Percentiles rank a stretch among this genome's conserved stretches.
Conservation (phyloP, 2,113 vertebrate species). For the Osmerus eperlanus region DNA sequence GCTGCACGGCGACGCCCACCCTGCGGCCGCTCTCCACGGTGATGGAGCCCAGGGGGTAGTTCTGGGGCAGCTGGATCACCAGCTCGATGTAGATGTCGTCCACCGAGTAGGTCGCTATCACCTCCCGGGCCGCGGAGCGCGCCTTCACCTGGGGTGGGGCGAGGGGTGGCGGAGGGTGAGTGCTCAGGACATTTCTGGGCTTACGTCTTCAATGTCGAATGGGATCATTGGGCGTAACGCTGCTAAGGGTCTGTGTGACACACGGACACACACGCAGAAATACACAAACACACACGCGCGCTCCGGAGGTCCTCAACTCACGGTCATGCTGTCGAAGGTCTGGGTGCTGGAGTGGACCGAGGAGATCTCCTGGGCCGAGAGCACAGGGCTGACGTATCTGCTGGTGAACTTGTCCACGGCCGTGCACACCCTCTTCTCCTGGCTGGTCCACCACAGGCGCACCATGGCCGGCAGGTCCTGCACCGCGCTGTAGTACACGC, state of each 20-base stretch:
- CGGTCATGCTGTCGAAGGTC: slow-evolving; percentile 92
- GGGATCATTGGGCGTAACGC: neutral
- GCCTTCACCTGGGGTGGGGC: slow-evolving; percentile 82
- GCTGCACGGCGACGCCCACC: slow-evolving; percentile 95
- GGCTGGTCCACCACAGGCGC: slow-evolving; percentile 95
- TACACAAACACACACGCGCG: neutral
- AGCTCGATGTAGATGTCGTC: slow-evolving; percentile 97
- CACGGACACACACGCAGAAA: neutral
- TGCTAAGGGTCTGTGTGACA: neutral
- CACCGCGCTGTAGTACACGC: slow-evolving; percentile 87
- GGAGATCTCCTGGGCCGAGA: slow-evolving; percentile 91
- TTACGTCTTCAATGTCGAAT: neutral
- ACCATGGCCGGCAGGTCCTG: slow-evolving; percentile 97
- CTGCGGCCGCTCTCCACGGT: slow-evolving; percentile 91
- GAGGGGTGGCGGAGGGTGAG: neutral
- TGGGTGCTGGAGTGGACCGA: slow-evolving; percentile 91
- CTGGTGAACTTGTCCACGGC: slow-evolving; percentile 92
- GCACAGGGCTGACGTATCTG: slow-evolving; percentile 86
- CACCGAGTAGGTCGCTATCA: slow-evolving; percentile 93
- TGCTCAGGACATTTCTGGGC: too few species aligned
- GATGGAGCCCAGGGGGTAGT: slow-evolving; percentile 91
- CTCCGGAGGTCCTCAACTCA: slow-evolving; percentile 57
- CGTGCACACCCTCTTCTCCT: slow-evolving; percentile 91
- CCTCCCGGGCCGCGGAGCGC: slow-evolving; percentile 88
- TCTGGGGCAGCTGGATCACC: slow-evolving; percentile 92